These are phyloP conservation scores for Plutella xylostella DNA, from an alignment of 2,888 invertebrate species.

Conservation along the genomic window DNA sequence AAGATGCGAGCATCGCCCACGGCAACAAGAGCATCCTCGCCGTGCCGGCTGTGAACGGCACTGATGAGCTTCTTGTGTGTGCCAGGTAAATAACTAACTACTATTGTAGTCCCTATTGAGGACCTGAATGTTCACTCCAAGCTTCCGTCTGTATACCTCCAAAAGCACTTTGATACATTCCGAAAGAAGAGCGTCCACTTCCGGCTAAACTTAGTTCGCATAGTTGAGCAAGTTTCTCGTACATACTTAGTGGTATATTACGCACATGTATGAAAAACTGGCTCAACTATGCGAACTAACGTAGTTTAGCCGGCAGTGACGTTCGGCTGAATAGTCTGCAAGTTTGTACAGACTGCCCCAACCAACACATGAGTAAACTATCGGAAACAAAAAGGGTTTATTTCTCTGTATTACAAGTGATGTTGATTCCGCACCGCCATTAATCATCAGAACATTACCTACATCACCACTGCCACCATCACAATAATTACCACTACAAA, in stretches of 20 bases:
- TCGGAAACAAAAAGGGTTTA: conserved; percentile 4
- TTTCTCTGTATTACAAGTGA: no score
- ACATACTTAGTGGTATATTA: not conserved
- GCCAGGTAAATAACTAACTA: conserved; percentile 68
- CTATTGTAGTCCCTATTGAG: not conserved
- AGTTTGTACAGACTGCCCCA: no score
- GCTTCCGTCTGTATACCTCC: not conserved
- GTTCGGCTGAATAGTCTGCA: no score
- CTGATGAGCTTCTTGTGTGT: conserved; percentile 69
- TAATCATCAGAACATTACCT: no score
- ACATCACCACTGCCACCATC: no score
- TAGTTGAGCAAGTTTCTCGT: not conserved
- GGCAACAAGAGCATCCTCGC: conserved; percentile 60
- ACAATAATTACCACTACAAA: no score
- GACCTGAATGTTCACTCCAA: not conserved
- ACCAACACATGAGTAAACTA: no score
- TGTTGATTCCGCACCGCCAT: no score
- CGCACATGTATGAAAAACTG: not conserved
- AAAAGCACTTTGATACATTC: not conserved
- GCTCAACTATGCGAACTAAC: not conserved
- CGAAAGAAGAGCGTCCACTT: not conserved
- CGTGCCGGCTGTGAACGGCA: conserved; percentile 58
- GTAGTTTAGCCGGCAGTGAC: conserved; percentile 3
- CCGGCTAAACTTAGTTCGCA: not conserved
- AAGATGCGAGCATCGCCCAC: conserved; percentile 73